Evolutionary conservation across 2,888 invertebrate species (phyloP), one percentile per base, ranked within the genome.

Genomic region (Apodemia duryi): DNA sequence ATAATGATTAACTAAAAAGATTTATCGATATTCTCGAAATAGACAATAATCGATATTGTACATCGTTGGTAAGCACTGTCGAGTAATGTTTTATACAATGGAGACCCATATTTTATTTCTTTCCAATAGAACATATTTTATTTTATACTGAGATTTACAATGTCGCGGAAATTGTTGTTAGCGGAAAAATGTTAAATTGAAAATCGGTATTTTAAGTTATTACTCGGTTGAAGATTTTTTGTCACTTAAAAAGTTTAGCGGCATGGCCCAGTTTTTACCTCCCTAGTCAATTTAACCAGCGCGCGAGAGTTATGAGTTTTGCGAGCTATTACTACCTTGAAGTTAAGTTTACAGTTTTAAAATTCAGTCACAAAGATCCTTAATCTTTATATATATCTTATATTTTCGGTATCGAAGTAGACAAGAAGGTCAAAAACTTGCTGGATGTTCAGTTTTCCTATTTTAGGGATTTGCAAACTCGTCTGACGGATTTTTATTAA

Each of bases 121-220:
- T 6, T n/a, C 13, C 9, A n/a, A 60, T 60, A 35, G 13, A 35
- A 35, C 7, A 7, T 35, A 60, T n/a, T 60, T 60, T n/a, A n/a
- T 35, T 32, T 35, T 60, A n/a, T 35, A 60, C 35, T 35, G 6
- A 2, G 11, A 32, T n/a, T 60, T 60, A 13, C 7, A 60, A 60
- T 32, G 29, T 13, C n/a, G n/a, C 60, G 60, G 60, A 60, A 60
- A 60, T 60, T n/a, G 35, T 60, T 60, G 60, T 60, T 60, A 60
- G 60, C 35, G 35, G 32, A 60, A 35, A 32, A 60, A 35, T 60
- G 60, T 60, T 35, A 60, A 35, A 35, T 60, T 60, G 29, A 35
- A 60, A 35, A 60, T 35, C 60, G 35, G 60, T 60, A 35, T 60
- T 60, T 35, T 35, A 35, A 60, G 35, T 13, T 32, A 60, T 60